phyloP scores from a whole-genome alignment of 2,797 vertebrate species.

The Pantherophis vulpinus region DNA sequence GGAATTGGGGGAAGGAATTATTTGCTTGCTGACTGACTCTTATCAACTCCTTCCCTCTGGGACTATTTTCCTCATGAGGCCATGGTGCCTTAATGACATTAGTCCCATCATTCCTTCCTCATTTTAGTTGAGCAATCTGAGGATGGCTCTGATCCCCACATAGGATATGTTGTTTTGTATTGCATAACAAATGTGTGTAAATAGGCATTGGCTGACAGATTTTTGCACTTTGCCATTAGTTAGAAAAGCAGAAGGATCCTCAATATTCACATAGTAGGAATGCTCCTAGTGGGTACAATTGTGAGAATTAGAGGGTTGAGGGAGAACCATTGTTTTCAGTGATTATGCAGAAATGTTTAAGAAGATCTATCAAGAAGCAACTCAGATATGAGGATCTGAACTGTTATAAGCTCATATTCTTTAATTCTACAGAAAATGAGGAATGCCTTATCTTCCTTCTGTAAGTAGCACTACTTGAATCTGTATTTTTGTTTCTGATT shows the following conservation, averaged over 20 bases:
- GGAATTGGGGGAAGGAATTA: background rate
- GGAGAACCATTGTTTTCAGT: background rate
- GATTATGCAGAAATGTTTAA: background rate
- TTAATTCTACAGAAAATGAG: background rate
- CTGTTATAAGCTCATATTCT: background rate
- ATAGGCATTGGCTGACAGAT: background rate
- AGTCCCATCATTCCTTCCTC: background rate
- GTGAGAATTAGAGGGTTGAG: background rate
- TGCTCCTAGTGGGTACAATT: background rate
- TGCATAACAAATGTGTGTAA: background rate
- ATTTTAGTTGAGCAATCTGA: background rate
- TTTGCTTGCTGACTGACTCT: background rate
- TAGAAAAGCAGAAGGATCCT: background rate
- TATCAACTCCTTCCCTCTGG: background rate
- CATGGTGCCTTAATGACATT: background rate
- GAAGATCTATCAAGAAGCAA: background rate
- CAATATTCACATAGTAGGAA: background rate
- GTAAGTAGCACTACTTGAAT: background rate
- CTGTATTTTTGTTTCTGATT: background rate
- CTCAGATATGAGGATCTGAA: background rate
- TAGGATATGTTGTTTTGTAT: background rate
- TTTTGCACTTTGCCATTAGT: background rate
- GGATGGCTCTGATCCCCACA: background rate
- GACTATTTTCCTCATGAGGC: background rate
- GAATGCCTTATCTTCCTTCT: background rate